A percentile compares a stretch with the other conserved stretches of the same genome.
These are phyloP conservation scores for Podabrus alpinus DNA, from an alignment of 2,888 invertebrate genomes.

Conservation along the genomic window DNA sequence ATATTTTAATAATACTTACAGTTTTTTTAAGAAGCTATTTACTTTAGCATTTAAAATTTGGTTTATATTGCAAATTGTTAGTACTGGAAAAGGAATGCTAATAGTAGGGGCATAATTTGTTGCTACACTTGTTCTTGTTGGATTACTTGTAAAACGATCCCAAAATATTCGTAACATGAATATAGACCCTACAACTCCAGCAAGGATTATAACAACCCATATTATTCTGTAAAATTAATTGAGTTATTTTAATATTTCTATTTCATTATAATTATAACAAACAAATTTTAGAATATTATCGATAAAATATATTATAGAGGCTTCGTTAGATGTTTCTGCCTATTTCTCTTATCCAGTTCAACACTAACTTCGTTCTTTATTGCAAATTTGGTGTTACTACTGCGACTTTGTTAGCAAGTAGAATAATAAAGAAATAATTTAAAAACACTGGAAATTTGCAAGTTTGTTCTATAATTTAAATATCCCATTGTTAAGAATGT, in stretches of 20 bases:
- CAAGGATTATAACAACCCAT: constrained; percentile 44
- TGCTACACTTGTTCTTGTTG: constrained; percentile 48
- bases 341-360: too few species aligned
- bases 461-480: too few species aligned
- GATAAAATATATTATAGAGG: too few species aligned
- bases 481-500: too few species aligned
- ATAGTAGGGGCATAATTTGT: constrained; percentile 45
- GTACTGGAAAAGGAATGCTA: constrained; percentile 49
- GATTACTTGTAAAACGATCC: constrained; percentile 48
- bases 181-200: constrained; percentile 42
- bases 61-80: constrained; percentile 51
- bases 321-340: too few species aligned
- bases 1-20: constrained; percentile 36
- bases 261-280: too few species aligned
- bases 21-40: constrained; percentile 32
- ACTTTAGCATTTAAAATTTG: constrained; percentile 41
- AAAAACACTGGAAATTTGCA: too few species aligned
- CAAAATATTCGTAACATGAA: constrained; percentile 51
- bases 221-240: constrained; percentile 41
- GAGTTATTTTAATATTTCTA: neutral
- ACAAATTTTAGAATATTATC: too few species aligned
- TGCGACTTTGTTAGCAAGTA: too few species aligned
- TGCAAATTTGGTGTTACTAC: too few species aligned
- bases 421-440: too few species aligned
- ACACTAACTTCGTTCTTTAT: too few species aligned